Evolutionary conservation across 1,140 invertebrate species (phyloP).

Genomic region (Drosophila kepulauana): DNA sequence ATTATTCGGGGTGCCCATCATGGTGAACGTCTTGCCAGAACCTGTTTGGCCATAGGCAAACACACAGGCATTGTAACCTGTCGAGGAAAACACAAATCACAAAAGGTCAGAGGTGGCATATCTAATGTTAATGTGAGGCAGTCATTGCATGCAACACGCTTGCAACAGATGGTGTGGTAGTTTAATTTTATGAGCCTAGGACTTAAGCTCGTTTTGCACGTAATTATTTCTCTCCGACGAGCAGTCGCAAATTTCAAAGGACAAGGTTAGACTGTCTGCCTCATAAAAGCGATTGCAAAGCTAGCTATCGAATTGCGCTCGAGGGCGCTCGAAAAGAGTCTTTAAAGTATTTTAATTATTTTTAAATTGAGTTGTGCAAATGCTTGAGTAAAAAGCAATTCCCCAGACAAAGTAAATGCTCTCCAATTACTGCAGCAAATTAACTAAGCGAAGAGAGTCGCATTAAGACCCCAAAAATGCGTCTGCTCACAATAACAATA

Average conservation of each 20-base stretch:
- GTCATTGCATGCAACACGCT: slow-evolving; percentile 26
- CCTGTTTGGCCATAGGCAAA: slow-evolving; percentile 94
- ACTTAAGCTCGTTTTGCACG: background rate
- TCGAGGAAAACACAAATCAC: slow-evolving; percentile 34
- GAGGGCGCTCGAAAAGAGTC: background rate
- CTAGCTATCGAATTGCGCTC: background rate
- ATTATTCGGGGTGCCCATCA: slow-evolving; percentile 96
- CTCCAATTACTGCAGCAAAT: background rate
- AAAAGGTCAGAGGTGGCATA: slow-evolving; percentile 16
- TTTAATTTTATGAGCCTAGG: background rate
- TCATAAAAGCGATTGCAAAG: background rate
- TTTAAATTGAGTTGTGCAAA: background rate
- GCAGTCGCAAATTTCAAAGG: slow-evolving; percentile 2
- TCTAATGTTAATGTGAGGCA: background rate
- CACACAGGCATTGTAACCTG: slow-evolving; percentile 98
- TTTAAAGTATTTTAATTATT: background rate
- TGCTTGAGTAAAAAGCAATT: background rate
- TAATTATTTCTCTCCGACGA: background rate
- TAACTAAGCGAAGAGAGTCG: background rate
- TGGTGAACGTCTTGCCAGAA: slow-evolving; percentile 98
- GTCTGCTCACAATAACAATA: background rate
- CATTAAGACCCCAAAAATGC: background rate
- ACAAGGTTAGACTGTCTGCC: slow-evolving; percentile 4
- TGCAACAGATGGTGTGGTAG: background rate
- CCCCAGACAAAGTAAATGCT: background rate